phyloP scores from a whole-genome alignment of 2,113 vertebrate genomes.

The Pteruthius melanotis region DNA sequence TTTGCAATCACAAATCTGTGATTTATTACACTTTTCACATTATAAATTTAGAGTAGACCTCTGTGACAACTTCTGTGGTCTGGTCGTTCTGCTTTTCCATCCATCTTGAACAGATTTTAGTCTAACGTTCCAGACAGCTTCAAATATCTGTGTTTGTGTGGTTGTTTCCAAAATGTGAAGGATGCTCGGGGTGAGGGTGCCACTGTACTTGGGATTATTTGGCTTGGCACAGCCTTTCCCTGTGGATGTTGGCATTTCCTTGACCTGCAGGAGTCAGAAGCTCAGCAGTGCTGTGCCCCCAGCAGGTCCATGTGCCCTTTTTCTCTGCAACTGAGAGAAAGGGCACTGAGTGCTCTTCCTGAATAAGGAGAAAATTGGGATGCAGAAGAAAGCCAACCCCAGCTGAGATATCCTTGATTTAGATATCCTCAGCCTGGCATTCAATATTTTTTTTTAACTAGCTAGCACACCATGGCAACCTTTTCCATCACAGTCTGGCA shows the following conservation, averaged over 20 bases:
- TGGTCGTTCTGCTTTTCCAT: neutral
- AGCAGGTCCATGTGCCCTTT: neutral
- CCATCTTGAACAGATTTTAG: neutral
- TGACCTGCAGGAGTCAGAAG: neutral
- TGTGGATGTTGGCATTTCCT: neutral
- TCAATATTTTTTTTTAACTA: neutral
- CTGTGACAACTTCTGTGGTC: neutral
- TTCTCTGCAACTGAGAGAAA: neutral
- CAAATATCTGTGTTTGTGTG: neutral
- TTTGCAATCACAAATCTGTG: neutral
- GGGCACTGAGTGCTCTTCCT: neutral
- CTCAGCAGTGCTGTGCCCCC: neutral
- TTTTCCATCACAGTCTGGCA: neutral
- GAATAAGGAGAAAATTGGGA: neutral
- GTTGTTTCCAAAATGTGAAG: neutral
- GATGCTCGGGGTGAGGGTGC: neutral
- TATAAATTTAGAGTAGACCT: neutral
- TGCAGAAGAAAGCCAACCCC: neutral
- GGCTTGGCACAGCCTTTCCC: neutral
- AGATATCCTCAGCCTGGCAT: neutral
- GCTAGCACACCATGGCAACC: neutral
- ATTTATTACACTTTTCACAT: neutral
- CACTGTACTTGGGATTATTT: neutral
- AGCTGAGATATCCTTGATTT: neutral
- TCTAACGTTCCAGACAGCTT: neutral